These are phyloP conservation scores for Neoarius graeffei DNA, from an alignment of 2,113 vertebrate species.

Conservation along the genomic window DNA sequence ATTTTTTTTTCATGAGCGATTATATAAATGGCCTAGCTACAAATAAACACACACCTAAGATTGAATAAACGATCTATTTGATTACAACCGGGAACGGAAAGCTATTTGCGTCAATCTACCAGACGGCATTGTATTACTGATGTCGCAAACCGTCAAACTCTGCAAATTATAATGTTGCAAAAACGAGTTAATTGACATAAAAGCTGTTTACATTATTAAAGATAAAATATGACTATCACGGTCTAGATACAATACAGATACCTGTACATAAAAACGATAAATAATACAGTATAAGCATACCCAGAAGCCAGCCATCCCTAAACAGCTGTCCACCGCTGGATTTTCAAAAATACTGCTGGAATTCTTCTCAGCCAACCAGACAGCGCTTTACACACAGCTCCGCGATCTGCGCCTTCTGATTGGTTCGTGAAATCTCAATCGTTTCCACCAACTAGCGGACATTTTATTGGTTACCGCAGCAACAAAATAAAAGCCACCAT, in stretches of 20 bases:
- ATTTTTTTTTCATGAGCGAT: too few relatives aligned
- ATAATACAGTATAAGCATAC: slow-evolving; percentile 33
- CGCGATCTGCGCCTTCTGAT: slow-evolving; percentile 1
- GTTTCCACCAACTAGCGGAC: not conserved
- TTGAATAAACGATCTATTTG: too few relatives aligned
- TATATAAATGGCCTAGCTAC: too few relatives aligned
- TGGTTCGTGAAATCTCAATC: not conserved
- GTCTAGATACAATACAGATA: not conserved
- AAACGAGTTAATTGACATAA: not conserved
- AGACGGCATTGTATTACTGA: too few relatives aligned
- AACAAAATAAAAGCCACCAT: not conserved
- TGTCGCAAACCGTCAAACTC: not conserved
- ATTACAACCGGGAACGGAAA: too few relatives aligned
- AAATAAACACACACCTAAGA: too few relatives aligned
- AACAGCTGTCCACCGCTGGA: not conserved
- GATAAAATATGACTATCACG: not conserved
- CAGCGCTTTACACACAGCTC: not conserved
- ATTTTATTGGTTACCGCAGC: not conserved
- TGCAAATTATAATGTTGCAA: not conserved
- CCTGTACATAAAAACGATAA: not conserved
- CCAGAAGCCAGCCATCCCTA: slow-evolving; percentile 34
- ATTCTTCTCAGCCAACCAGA: slow-evolving; percentile 40
- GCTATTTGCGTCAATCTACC: too few relatives aligned
- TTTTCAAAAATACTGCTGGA: slow-evolving; percentile 49
- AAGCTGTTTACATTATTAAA: not conserved